Evolutionary conservation across 2,888 invertebrate species (phyloP), one percentile per base, ranked within the genome.

Genomic region (Adineta ricciae): DNA sequence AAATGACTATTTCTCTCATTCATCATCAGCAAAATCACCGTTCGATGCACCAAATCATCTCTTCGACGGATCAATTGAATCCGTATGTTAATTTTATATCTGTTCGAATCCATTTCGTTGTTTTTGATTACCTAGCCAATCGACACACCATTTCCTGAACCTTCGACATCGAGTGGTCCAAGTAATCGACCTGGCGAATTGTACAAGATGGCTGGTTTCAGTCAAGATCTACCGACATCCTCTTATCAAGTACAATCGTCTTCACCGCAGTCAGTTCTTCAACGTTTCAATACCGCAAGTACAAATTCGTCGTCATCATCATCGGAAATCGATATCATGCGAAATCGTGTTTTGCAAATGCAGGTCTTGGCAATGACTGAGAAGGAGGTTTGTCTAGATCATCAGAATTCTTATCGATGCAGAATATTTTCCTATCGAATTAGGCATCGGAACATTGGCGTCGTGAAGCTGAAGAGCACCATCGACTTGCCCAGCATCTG

Each of bases 271-370:
- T 24, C 19, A 78, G 24, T 41, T 0, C 24, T 41, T 78, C 38
- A 78, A 19, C 41, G 78, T 78, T 1, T n/a, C 11, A 78, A 41
- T 78, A 78, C 24, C 1, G 24, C 41, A 2, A 78, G n/a, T n/a
- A 41, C 9, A 24, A 41, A 38, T n/a, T 41, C 41, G 3, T 78
- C 24, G 24, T 78, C 73, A 5, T 24, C 73, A 0, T 78, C 78
- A 38, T 24, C 24, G 4, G 78, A 78, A 38, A 78, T 78, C 2
- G 78, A 78, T 41, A 4, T 38, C 4, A 78, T 78, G 41, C 2
- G 78, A 41, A 78, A 78, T 78, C 78, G 78, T 78, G 21, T 78
- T 41, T 41, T 78, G n/a, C 78, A 78, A 38, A 78, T 78, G 78
- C 41, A 78, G 41, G 19, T 19, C 9, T 9, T 78, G n/a, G 78